Percentiles rank a stretch among this genome's conserved stretches.
phyloP scores from a whole-genome alignment of 2,113 vertebrate species.

The Nymphicus hollandicus region DNA sequence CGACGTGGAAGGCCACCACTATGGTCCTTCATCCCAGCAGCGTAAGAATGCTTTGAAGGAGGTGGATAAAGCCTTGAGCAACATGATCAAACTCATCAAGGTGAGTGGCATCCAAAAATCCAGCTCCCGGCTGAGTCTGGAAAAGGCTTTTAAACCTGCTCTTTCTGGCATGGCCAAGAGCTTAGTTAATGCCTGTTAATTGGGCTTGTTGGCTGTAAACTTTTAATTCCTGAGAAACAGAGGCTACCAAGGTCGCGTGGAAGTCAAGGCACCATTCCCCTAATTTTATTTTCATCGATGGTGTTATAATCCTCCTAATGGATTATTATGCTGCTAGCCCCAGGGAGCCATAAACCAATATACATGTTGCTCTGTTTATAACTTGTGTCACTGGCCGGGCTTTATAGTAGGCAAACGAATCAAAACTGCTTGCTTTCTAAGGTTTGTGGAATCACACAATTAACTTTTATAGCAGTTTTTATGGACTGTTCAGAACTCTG shows the following conservation, averaged over 20 bases:
- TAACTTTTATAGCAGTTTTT: background rate
- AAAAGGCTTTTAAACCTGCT: background rate
- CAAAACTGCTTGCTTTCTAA: background rate
- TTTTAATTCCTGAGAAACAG: background rate
- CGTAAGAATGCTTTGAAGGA: conserved; percentile 74
- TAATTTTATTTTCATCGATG: background rate
- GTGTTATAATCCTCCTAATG: background rate
- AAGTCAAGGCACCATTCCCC: background rate
- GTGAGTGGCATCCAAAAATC: conserved; percentile 56
- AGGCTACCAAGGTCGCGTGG: background rate
- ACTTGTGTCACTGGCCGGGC: background rate
- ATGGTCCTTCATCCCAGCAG: conserved; percentile 83
- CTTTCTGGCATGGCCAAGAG: background rate
- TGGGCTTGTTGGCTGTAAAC: background rate
- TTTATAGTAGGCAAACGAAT: background rate
- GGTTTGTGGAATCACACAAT: background rate
- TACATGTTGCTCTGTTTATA: background rate
- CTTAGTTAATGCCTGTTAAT: background rate
- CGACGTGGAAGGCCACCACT: conserved; percentile 91
- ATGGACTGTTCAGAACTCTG: background rate
- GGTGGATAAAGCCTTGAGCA: conserved; percentile 82
- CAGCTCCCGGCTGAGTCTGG: background rate
- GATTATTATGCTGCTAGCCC: background rate
- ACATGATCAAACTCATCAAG: conserved; percentile 82
- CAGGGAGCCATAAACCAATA: background rate